Evolutionary conservation across 2,797 vertebrate species (phyloP), one percentile per base, ranked within the genome.

Genomic region (Mycteria americana): DNA sequence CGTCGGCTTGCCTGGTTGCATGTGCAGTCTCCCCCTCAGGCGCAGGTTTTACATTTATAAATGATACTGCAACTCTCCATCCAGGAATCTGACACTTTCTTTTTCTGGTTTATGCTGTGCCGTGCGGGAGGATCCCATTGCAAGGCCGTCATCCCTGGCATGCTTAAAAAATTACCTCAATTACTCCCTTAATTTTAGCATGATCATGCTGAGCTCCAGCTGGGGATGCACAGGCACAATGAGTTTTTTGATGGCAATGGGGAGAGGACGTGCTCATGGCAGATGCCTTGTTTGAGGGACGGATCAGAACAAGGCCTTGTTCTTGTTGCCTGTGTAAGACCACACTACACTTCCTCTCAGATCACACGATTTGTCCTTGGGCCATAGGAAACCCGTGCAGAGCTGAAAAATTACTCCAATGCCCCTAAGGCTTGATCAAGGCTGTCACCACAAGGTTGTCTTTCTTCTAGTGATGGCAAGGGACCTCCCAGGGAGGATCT

Each of bases 1-100:
- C 4, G 0, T 43, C 0, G 0, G 43, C 56, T 63, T 13, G 39
- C 25, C 64, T 7, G 51, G 1, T 3, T 23, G 70, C 39, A 2
- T 3, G 14, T 12, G 46, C 41, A 45, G 13, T 25, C 33, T 2
- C 3, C 19, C 81, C 69, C 69, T 22, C 43, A 25, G 30, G 51
- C 43, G 28, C 56, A 39, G n/a, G 7, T 56, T 74, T 78, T 22
- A 4, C 11, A 21, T 14, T 75, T 60, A 21, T 18, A 48, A 85
- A 69, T 3, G 25, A 63, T 3, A 22, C 8, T 3, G 8, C 37
- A 45, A 18, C 62, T 45, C 41, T 53, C 45, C 65, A 69, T 5
- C 17, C 51, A 45, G 74, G 37, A 64, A 56, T 8, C 6, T 1
- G 8, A 37, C 4, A 4, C 35, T 65, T n/a, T 16, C 33, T 31